Percentiles rank a stretch among this genome's conserved stretches.
Evolutionary conservation across 1,140 invertebrate species (phyloP).

Genomic region (Drosophila jambulina): DNA sequence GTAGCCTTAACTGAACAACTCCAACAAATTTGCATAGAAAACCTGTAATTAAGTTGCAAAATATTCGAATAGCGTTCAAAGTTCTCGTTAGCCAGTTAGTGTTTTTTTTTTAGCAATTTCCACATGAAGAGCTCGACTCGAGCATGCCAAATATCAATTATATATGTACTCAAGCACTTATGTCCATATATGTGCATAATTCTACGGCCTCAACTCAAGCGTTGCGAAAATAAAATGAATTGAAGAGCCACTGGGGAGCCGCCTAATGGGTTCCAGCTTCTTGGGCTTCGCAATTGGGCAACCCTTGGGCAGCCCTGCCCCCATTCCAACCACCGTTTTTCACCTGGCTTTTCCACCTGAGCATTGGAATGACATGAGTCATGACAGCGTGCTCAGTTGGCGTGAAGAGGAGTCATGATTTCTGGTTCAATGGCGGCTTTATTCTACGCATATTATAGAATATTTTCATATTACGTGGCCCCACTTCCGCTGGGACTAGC

Average conservation of each 20-base stretch:
- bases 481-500: background rate
- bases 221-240: constrained; percentile 26
- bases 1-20: constrained; percentile 10
- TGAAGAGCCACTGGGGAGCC: constrained; percentile 7
- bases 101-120: constrained; percentile 4
- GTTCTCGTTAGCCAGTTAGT: constrained; percentile 18
- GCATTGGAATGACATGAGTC: constrained; percentile 30
- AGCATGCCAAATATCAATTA: constrained; percentile 42
- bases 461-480: constrained; percentile 11
- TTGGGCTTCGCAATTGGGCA: constrained; percentile 26
- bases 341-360: constrained; percentile 22
- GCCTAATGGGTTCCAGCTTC: constrained; percentile 28
- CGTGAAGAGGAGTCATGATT: constrained; percentile 65
- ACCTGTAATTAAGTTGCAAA: constrained; percentile 40
- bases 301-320: background rate
- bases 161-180: constrained; percentile 4
- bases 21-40: constrained; percentile 26
- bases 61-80: constrained; percentile 11
- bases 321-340: background rate
- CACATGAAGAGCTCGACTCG: constrained; percentile 11
- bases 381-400: constrained; percentile 51
- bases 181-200: constrained; percentile 3
- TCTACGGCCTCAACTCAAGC: constrained; percentile 57
- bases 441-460: constrained; percentile 15
- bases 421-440: constrained; percentile 66